A percentile compares a stretch with the other conserved stretches of the same genome.
Conservation (phyloP, 2,888 invertebrate species). For the Phoenoteleia sp. region DNA sequence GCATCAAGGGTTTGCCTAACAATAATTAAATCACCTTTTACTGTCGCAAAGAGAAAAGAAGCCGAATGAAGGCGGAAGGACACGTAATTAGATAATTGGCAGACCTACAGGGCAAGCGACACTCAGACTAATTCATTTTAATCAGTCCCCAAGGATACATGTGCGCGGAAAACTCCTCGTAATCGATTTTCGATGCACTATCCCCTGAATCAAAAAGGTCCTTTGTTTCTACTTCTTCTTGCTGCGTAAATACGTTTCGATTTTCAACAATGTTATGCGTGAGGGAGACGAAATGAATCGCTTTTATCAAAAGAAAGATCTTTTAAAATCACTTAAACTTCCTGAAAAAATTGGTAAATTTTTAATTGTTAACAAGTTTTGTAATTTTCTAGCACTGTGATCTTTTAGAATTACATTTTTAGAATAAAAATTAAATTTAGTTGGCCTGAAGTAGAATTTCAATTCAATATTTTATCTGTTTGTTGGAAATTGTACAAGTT, state of each 20-base stretch:
- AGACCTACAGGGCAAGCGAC: slow-evolving; percentile 73
- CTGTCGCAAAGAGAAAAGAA: slow-evolving; percentile 73
- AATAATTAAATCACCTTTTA: slow-evolving; percentile 81
- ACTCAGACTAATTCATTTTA: slow-evolving; percentile 81
- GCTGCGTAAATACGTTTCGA: slow-evolving; percentile 3
- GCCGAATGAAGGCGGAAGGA: slow-evolving; percentile 61
- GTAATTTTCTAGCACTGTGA: no score
- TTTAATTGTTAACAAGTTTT: no score
- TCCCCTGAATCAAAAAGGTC: slow-evolving; percentile 8
- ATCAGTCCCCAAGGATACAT: slow-evolving; percentile 71
- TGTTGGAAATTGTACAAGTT: no score
- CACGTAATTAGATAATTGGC: slow-evolving; percentile 80
- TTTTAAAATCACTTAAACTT: no score
- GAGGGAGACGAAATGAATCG: no score
- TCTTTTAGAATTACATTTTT: no score
- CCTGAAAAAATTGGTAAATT: no score
- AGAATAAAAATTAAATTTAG: no score
- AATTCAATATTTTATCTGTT: no score
- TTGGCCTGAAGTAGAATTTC: no score
- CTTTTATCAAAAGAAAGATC: no score
- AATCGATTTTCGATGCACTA: slow-evolving; percentile 72
- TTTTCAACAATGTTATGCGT: neutral
- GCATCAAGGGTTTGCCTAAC: slow-evolving; percentile 75
- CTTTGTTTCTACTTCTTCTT: slow-evolving; percentile 9
- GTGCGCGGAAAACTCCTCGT: slow-evolving; percentile 7